These are phyloP conservation scores for Tortricodes alternella DNA, from an alignment of 2,888 invertebrate genomes.

Conservation along the genomic window DNA sequence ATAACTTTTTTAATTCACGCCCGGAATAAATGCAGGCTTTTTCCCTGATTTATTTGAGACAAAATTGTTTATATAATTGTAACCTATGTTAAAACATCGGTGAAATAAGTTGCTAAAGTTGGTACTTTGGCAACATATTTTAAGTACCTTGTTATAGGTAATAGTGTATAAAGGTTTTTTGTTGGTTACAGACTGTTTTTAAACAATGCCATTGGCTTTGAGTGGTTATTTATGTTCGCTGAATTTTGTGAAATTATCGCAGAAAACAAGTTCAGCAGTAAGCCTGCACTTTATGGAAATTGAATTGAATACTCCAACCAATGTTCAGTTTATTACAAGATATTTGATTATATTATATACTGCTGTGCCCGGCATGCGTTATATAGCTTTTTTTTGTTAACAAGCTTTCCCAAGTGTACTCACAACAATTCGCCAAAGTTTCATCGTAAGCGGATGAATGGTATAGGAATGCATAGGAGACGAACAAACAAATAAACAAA, in stretches of 20 bases:
- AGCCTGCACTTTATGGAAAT: conserved; percentile 11
- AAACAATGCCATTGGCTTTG: conserved; percentile 17
- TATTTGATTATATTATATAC: too few species aligned
- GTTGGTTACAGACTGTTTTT: not conserved
- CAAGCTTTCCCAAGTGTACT: too few species aligned
- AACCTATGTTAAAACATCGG: not conserved
- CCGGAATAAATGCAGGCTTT: conserved; percentile 72
- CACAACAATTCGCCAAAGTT: too few species aligned
- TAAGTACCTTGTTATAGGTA: too few species aligned
- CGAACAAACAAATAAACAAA: too few species aligned
- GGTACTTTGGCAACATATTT: too few species aligned
- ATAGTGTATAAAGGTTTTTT: too few species aligned
- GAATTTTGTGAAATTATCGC: conserved; percentile 13
- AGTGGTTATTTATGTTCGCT: conserved; percentile 15
- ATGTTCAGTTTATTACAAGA: conserved; percentile 14
- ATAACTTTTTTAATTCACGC: conserved; percentile 79
- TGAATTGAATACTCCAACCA: conserved; percentile 18
- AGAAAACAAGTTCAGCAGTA: conserved; percentile 5
- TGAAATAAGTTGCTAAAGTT: too few species aligned
- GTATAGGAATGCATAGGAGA: too few species aligned
- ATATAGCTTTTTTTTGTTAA: too few species aligned
- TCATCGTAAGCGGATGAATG: too few species aligned
- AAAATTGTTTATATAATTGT: conserved; percentile 40
- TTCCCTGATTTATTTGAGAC: conserved; percentile 67
- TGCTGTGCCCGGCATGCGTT: too few species aligned